Base-by-base conservation (phyloP, 2,113 vertebrate genomes). In the Vidua macroura region DNA sequence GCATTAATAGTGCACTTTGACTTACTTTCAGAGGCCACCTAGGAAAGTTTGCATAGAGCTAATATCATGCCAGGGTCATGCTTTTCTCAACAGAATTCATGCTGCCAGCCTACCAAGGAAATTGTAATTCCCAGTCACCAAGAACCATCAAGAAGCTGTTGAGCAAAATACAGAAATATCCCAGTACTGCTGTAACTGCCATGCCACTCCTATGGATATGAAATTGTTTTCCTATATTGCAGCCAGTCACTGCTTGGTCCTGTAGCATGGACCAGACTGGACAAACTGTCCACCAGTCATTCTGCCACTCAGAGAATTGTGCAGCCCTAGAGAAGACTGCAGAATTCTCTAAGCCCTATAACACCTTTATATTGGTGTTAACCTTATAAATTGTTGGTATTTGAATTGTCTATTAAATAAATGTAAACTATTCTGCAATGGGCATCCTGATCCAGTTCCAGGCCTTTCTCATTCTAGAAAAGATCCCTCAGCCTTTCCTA, bases 171-270 rank as follows among this genome's bases (percentile, higher is more conserved):
- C 13, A 56, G 56, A 80, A 80, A 95, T 41, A 58, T 13, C 11
- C 8, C 33, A 64, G 14, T 14, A 30, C 39, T 78, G n/a, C 6
- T 69, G 13, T 59, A 78, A 41, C 7, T 49, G 10, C n/a, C 33
- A 11, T 25, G 28, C 10, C 7, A 10, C 46, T 59, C 31, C 16
- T 68, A 15, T 0, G 1, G 10, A 33, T 55, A 24, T 72, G 24
- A 78, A 56, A 35, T 18, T 20, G 5, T 28, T 73, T 72, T 68
- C 17, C 2, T 51, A 0, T 41, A 20, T 0, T 33, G 16, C 0
- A 10, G 9, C 3, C n/a, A 69, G 15, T 46, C 21, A 30, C 5
- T 9, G 23, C 33, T 69, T 41, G 12, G 9, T 69, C 19, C 49
- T 66, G 9, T 31, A 58, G 17, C 15, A 58, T 15, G 13, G 17